Percentiles rank a stretch among this genome's conserved stretches.
phyloP scores from a whole-genome alignment of 1,140 invertebrate species.

The Platorchestia sp. region DNA sequence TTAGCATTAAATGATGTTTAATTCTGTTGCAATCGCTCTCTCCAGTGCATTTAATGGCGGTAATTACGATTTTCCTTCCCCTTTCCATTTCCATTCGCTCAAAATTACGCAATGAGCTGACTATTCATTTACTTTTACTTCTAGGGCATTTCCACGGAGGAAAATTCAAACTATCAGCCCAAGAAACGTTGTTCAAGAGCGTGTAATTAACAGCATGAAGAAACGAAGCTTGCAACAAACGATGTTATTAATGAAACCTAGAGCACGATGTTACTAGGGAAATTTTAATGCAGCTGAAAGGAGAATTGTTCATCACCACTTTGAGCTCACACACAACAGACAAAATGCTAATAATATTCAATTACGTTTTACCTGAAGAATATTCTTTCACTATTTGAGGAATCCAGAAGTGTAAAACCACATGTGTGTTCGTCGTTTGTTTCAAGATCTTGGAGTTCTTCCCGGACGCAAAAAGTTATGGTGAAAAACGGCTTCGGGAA shows the following conservation, averaged over 20 bases:
- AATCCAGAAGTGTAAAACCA: no score
- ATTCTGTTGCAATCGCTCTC: not conserved
- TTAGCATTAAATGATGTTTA: not conserved
- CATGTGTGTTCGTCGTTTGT: no score
- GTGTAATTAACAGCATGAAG: not conserved
- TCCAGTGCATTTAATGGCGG: not conserved
- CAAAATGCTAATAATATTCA: no score
- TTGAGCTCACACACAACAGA: no score
- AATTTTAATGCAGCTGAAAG: not conserved
- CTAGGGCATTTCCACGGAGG: not conserved
- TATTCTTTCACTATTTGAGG: no score
- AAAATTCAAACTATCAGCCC: not conserved
- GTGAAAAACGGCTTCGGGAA: not conserved
- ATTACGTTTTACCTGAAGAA: no score
- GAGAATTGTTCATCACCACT: not conserved
- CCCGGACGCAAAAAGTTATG: not conserved
- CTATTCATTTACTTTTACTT: not conserved
- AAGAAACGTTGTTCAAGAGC: not conserved
- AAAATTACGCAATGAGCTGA: not conserved
- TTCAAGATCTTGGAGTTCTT: not conserved
- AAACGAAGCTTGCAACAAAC: not conserved
- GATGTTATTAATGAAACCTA: not conserved
- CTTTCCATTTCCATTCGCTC: not conserved
- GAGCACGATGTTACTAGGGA: not conserved
- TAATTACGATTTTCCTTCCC: not conserved